Base-by-base conservation (phyloP, 2,113 vertebrate genomes). In the Myiozetetes cayanensis region DNA sequence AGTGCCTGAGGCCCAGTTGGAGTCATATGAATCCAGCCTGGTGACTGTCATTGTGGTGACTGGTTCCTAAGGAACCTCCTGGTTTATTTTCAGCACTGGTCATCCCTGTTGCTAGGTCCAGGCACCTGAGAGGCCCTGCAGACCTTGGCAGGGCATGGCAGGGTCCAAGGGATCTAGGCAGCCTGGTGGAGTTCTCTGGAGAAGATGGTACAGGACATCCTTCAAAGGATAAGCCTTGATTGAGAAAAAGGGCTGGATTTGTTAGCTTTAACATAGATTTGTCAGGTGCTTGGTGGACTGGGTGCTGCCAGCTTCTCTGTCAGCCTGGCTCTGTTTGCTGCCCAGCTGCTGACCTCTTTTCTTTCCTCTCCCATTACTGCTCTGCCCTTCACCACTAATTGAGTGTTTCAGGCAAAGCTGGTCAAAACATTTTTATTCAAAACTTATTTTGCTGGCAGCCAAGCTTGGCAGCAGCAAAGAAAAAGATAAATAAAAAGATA, bases 401-500 rank as follows among this genome's bases (percentile, higher is more conserved):
- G 44, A 90, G 43, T 80, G 66, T 93, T 95, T 87, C 75, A 80
- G 55, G 75, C 62, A 94, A 88, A 91, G 72, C 55, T 56, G 78
- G 63, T 88, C 92, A 96, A 94, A 94, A 84, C 52, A 71, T 74
- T 93, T 93, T 76, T 83, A 85, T 94, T 96, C 75, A 90, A 67
- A 90, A 91, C 47, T 87, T 85, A 81, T 75, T 95, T 92, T 81
- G 35, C 80, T 81, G 83, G 73, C 72, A 84, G 65, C 9, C 4
- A 7, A 70, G 37, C 70, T 94, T 90, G 77, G 92, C 75, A 83
- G 50, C 63, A 62, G 79, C 75, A 92, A 87, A 85, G 24, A 41
- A 86, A 56, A 82, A 49, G 71, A 68, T 88, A 91, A 82, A 92
- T 79, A 59, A 80, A 90, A 86, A 83, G 31, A 44, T 56, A 50